Evolutionary conservation across 2,113 vertebrate species (phyloP).

Genomic region (Oncorhynchus mykiss): DNA sequence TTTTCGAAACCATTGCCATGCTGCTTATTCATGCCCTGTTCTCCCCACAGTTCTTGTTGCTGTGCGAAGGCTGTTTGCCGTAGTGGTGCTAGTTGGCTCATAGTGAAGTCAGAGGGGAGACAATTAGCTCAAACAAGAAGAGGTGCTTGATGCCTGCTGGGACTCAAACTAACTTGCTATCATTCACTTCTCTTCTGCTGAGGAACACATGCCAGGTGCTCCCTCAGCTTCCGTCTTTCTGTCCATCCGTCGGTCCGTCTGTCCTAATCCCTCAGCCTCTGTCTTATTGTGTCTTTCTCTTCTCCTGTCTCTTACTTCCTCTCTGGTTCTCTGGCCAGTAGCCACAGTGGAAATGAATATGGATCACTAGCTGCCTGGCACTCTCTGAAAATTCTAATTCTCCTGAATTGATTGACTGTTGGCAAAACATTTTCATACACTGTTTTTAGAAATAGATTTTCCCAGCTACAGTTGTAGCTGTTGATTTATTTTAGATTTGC

Average conservation of each 20-base stretch:
- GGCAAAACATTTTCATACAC: not conserved
- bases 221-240: not conserved
- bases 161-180: not conserved
- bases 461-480: not conserved
- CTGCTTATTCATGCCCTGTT: too few relatives aligned
- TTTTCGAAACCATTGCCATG: too few relatives aligned
- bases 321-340: not conserved
- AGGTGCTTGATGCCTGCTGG: constrained; percentile 5
- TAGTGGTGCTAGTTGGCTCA: constrained; percentile 25
- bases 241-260: not conserved
- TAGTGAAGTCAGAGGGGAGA: constrained; percentile 28
- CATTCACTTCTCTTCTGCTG: not conserved
- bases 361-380: not conserved
- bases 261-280: constrained; percentile 1
- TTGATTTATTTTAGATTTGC: not conserved
- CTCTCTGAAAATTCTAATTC: not conserved
- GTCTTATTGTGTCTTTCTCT: not conserved
- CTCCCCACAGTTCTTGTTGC: not conserved
- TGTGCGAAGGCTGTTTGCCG: constrained; percentile 16
- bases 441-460: not conserved
- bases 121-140: constrained; percentile 48
- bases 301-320: constrained; percentile 2
- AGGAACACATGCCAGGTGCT: not conserved
- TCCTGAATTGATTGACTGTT: too few relatives aligned
- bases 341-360: too few relatives aligned